These are phyloP conservation scores for Microchirus variegatus DNA, from an alignment of 2,797 vertebrate species.

Conservation along the genomic window DNA sequence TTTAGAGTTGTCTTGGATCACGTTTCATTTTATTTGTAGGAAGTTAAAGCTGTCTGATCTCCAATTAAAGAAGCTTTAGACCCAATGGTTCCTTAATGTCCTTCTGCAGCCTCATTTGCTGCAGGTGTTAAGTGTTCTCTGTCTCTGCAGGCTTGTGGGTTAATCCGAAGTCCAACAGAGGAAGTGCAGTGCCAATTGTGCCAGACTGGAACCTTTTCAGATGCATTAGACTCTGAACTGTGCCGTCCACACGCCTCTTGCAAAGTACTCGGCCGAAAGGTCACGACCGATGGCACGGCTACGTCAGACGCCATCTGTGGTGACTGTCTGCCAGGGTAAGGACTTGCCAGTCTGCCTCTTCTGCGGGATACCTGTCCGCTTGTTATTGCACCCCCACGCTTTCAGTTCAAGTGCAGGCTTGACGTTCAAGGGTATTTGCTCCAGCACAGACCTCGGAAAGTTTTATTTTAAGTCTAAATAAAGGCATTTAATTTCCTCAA, in stretches of 20 bases:
- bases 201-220: conserved; percentile 85
- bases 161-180: conserved; percentile 54
- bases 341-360: conserved; percentile 1
- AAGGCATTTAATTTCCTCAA: conserved; percentile 11
- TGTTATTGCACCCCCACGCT: background rate
- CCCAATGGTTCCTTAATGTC: background rate
- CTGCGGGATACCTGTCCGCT: conserved; percentile 9
- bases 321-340: conserved; percentile 87
- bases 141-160: conserved; percentile 75
- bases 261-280: conserved; percentile 67
- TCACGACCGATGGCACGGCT: conserved; percentile 67
- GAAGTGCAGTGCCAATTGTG: conserved; percentile 82
- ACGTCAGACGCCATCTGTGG: conserved; percentile 83
- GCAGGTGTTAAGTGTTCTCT: conserved; percentile 1
- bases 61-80: too few relatives aligned
- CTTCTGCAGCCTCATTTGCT: conserved; percentile 1
- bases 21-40: background rate
- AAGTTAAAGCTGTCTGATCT: background rate
- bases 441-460: conserved; percentile 10
- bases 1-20: too few relatives aligned
- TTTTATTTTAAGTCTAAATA: conserved; percentile 28
- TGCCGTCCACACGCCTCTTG: conserved; percentile 85
- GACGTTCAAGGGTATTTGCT: conserved; percentile 7
- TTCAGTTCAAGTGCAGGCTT: background rate
- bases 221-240: conserved; percentile 53